phyloP scores from a whole-genome alignment of 2,888 invertebrate genomes.

The Pheosia gnoma region DNA sequence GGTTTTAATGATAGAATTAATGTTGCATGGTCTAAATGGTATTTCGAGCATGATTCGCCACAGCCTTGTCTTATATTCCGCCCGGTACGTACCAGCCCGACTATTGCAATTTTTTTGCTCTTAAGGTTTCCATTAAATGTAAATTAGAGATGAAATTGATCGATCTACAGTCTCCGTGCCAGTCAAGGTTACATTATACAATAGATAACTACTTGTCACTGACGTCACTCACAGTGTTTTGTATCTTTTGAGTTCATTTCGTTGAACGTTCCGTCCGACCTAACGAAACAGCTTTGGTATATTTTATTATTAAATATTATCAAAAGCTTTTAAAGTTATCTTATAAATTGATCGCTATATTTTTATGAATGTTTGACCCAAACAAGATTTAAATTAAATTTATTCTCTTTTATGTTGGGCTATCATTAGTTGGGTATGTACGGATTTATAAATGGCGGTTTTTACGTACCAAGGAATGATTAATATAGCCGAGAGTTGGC shows the following conservation, averaged over 20 bases:
- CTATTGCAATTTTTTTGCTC: slow-evolving; percentile 50
- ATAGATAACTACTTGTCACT: slow-evolving; percentile 41
- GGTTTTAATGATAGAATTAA: slow-evolving; percentile 20
- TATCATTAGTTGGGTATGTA: slow-evolving; percentile 50
- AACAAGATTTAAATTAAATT: slow-evolving; percentile 35
- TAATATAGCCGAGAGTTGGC: slow-evolving; percentile 67
- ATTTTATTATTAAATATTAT: slow-evolving; percentile 32
- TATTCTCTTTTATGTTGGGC: slow-evolving; percentile 42
- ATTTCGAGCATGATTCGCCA: slow-evolving; percentile 41
- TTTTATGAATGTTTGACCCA: slow-evolving; percentile 29
- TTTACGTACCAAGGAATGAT: slow-evolving; percentile 66
- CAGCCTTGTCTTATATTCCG: slow-evolving; percentile 46
- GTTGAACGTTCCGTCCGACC: slow-evolving; percentile 14
- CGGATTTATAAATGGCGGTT: slow-evolving; percentile 60
- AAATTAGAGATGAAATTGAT: slow-evolving; percentile 63
- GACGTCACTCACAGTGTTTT: slow-evolving; percentile 40
- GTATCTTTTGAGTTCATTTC: slow-evolving; percentile 26
- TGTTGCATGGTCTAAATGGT: slow-evolving; percentile 24
- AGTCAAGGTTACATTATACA: slow-evolving; percentile 48
- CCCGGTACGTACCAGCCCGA: slow-evolving; percentile 29
- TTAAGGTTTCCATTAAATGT: slow-evolving; percentile 58
- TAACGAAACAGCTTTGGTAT: slow-evolving; percentile 17
- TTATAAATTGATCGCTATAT: slow-evolving; percentile 40
- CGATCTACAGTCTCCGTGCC: slow-evolving; percentile 41
- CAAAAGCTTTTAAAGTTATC: slow-evolving; percentile 38